These are phyloP conservation scores for Zeuzera pyrina DNA, from an alignment of 2,888 invertebrate species.

Conservation along the genomic window DNA sequence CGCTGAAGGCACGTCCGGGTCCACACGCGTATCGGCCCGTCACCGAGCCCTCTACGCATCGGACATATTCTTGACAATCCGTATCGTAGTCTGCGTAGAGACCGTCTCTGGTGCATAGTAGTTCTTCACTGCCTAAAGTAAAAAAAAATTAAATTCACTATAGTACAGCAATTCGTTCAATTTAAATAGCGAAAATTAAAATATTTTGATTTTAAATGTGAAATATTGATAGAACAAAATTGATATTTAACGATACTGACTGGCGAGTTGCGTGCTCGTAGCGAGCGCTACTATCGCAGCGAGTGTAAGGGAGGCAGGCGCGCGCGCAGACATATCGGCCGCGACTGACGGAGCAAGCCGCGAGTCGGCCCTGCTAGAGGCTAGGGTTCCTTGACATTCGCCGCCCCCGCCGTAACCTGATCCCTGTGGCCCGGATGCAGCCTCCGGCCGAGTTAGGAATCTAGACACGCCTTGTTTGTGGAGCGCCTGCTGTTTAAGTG, in stretches of 20 bases:
- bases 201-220: neutral
- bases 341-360: slow-evolving; percentile 36
- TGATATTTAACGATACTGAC: slow-evolving; percentile 33
- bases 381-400: slow-evolving; percentile 70
- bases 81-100: slow-evolving; percentile 56
- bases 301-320: slow-evolving; percentile 31
- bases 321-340: slow-evolving; percentile 59
- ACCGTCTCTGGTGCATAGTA: slow-evolving; percentile 50
- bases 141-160: slow-evolving; percentile 2
- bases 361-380: slow-evolving; percentile 11
- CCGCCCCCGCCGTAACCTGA: slow-evolving; percentile 52
- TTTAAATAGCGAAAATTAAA: neutral
- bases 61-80: slow-evolving; percentile 58
- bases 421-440: slow-evolving; percentile 69
- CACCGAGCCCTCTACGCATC: slow-evolving; percentile 41
- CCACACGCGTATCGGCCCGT: slow-evolving; percentile 48
- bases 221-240: neutral
- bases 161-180: neutral
- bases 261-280: slow-evolving; percentile 24
- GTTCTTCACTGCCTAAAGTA: slow-evolving; percentile 38
- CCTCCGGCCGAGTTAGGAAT: slow-evolving; percentile 61
- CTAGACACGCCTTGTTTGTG: slow-evolving; percentile 55
- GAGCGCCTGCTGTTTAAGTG: slow-evolving; percentile 37
- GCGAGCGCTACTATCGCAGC: slow-evolving; percentile 16
- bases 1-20: slow-evolving; percentile 53